A percentile compares a stretch with the other conserved stretches of the same genome.
These are phyloP conservation scores for Corythucha ciliata DNA, from an alignment of 2,888 invertebrate genomes.

Conservation along the genomic window DNA sequence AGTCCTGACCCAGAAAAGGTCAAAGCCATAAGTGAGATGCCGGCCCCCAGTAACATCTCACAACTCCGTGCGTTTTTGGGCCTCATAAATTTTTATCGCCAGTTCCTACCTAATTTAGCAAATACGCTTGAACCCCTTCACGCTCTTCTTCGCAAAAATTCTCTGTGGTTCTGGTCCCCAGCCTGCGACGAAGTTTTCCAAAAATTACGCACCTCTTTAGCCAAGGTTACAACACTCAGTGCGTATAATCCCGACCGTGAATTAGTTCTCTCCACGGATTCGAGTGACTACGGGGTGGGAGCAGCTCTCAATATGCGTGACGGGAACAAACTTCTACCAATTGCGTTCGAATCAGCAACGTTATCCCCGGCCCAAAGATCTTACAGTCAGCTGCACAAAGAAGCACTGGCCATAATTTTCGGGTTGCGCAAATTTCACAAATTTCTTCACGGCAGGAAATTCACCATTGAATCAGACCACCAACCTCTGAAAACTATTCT, in stretches of 20 bases:
- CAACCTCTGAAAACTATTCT: slow-evolving; percentile 10
- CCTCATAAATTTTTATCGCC: slow-evolving; percentile 20
- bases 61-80: slow-evolving; percentile 23
- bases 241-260: slow-evolving; percentile 24
- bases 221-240: slow-evolving; percentile 13
- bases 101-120: slow-evolving; percentile 18
- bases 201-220: slow-evolving; percentile 11
- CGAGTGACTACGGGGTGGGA: slow-evolving; percentile 26
- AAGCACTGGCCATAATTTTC: slow-evolving; percentile 14
- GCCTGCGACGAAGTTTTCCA: slow-evolving; percentile 14
- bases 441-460: slow-evolving; percentile 11
- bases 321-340: slow-evolving; percentile 14
- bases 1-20: slow-evolving; percentile 16
- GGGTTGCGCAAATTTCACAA: slow-evolving; percentile 24
- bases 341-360: slow-evolving; percentile 20
- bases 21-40: slow-evolving; percentile 11
- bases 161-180: slow-evolving; percentile 15
- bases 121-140: slow-evolving; percentile 18
- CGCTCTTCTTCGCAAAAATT: slow-evolving; percentile 1
- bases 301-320: slow-evolving; percentile 22
- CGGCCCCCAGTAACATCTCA: slow-evolving; percentile 10
- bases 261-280: slow-evolving; percentile 25
- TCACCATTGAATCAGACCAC: slow-evolving; percentile 4
- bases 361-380: slow-evolving; percentile 22
- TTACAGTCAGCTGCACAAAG: slow-evolving; percentile 22